phyloP scores from a whole-genome alignment of 2,797 vertebrate genomes.

The Tadarida brasiliensis region DNA sequence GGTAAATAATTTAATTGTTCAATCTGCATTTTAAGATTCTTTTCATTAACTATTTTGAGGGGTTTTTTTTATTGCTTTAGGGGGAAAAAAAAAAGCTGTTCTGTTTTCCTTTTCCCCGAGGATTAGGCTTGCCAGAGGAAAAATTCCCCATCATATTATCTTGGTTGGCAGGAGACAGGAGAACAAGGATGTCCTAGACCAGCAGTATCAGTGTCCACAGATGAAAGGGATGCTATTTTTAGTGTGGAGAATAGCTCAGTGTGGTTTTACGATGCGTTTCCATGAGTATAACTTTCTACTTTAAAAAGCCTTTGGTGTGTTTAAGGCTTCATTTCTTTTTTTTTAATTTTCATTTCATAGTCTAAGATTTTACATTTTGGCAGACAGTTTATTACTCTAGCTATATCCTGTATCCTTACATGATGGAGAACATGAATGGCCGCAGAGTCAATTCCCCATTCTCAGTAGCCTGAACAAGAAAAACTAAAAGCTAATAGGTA shows the following conservation, averaged over 20 bases:
- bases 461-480: conserved; percentile 36
- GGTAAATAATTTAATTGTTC: conserved; percentile 62
- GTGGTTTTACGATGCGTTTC: conserved; percentile 46
- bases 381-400: conserved; percentile 9
- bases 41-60: conserved; percentile 60
- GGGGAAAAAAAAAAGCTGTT: neutral
- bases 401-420: neutral
- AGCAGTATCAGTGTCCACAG: conserved; percentile 10
- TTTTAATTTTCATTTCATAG: conserved; percentile 37
- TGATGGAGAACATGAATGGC: neutral
- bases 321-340: conserved; percentile 57
- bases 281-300: conserved; percentile 51
- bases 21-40: conserved; percentile 55
- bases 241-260: neutral
- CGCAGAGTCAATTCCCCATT: neutral
- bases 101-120: conserved; percentile 27
- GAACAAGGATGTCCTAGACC: neutral
- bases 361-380: conserved; percentile 42
- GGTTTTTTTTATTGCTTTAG: conserved; percentile 20
- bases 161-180: conserved; percentile 51
- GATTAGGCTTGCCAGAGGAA: conserved; percentile 21
- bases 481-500: neutral
- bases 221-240: conserved; percentile 64
- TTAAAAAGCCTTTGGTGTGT: conserved; percentile 50
- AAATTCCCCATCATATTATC: neutral